These are phyloP conservation scores for Cyclophora punctaria DNA, from an alignment of 2,888 invertebrate genomes.

Conservation along the genomic window DNA sequence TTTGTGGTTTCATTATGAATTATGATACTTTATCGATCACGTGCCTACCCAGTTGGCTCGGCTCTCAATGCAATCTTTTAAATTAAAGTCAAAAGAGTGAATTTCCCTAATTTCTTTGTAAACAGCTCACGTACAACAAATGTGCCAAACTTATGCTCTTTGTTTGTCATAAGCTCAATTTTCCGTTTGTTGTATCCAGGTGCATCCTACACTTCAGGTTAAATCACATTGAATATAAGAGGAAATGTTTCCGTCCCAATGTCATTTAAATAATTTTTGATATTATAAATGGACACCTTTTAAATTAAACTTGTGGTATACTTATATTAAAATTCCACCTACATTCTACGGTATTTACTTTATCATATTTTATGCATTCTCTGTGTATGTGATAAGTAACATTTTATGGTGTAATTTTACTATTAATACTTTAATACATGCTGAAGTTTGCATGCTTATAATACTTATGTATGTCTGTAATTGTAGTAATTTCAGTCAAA, in stretches of 20 bases:
- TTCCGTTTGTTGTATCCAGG: slow-evolving; percentile 8
- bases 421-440: slow-evolving; percentile 18
- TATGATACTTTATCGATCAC: not conserved
- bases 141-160: slow-evolving; percentile 25
- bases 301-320: slow-evolving; percentile 29
- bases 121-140: not conserved
- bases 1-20: not conserved
- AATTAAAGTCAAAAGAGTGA: not conserved
- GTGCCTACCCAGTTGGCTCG: not conserved
- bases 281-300: slow-evolving; percentile 24
- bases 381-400: slow-evolving; percentile 24
- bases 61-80: too few relatives aligned
- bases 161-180: slow-evolving; percentile 17
- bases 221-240: slow-evolving; percentile 25
- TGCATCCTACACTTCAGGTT: slow-evolving; percentile 10
- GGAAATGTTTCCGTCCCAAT: slow-evolving; percentile 71
- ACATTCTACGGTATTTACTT: slow-evolving; percentile 17
- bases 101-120: not conserved
- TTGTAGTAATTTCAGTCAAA: slow-evolving; percentile 38
- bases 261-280: slow-evolving; percentile 65
- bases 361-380: slow-evolving; percentile 33
- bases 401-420: slow-evolving; percentile 25
- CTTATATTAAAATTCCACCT: slow-evolving; percentile 32
- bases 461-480: slow-evolving; percentile 20
- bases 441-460: slow-evolving; percentile 38